phyloP scores from a whole-genome alignment of 2,888 invertebrate genomes.

The Anoplius nigerrimus region DNA sequence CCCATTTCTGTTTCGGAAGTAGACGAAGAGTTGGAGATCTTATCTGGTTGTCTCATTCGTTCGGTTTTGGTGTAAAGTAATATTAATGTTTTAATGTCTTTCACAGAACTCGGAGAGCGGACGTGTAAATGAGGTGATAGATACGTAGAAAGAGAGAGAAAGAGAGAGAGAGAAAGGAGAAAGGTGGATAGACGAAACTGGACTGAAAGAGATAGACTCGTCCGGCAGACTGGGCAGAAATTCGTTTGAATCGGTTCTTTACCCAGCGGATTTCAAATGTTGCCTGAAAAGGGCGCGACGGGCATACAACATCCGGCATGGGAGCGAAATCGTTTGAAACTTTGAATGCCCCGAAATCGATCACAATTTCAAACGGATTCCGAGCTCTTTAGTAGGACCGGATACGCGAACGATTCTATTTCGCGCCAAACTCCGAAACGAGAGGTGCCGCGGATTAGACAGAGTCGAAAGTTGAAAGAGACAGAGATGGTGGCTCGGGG shows the following conservation, averaged over 20 bases:
- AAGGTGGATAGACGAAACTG: neutral
- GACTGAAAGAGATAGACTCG: neutral
- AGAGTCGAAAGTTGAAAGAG: neutral
- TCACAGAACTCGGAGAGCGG: too few species aligned
- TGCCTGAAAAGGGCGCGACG: constrained; percentile 1
- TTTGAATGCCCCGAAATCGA: constrained; percentile 15
- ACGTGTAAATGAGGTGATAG: neutral
- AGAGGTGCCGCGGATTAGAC: neutral
- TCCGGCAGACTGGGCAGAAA: too few species aligned
- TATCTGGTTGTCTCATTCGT: too few species aligned
- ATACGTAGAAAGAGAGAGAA: neutral
- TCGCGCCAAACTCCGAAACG: constrained; percentile 5
- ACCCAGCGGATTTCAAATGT: constrained; percentile 8
- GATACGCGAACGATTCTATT: constrained; percentile 22
- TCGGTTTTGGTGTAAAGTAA: too few species aligned
- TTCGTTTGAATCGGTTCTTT: constrained; percentile 2
- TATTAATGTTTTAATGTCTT: too few species aligned
- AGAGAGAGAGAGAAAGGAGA: neutral
- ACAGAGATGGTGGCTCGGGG: neutral
- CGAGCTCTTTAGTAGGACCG: constrained; percentile 17
- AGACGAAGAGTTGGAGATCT: too few species aligned
- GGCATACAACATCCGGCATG: constrained; percentile 3
- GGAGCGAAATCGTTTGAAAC: constrained; percentile 14
- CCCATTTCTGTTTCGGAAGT: too few species aligned
- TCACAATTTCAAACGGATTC: constrained; percentile 28